Conservation (phyloP, 1,140 invertebrate species). For the Saccostrea glomerata region DNA sequence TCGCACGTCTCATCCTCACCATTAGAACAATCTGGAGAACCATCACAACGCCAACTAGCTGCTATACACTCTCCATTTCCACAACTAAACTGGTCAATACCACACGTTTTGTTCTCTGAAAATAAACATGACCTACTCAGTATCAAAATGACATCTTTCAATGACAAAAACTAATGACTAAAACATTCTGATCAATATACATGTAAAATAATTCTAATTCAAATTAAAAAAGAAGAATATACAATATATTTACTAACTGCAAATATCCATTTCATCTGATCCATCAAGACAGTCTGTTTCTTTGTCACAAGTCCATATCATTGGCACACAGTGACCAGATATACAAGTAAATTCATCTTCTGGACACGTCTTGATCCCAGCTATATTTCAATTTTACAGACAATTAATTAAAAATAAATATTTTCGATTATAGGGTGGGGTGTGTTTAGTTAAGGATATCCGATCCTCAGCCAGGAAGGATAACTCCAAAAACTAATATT, state of each 20-base stretch:
- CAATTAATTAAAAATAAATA: too few relatives aligned
- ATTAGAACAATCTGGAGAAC: constrained; percentile 76
- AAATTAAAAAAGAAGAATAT: not conserved
- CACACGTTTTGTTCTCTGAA: constrained; percentile 45
- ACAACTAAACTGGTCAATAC: constrained; percentile 81
- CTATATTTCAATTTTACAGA: not conserved
- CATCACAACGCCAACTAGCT: constrained; percentile 83
- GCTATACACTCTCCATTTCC: constrained; percentile 78
- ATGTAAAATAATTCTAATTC: not conserved
- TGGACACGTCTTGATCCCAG: constrained; percentile 45
- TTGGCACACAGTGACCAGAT: constrained; percentile 92
- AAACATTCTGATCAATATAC: not conserved
- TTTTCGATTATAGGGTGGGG: too few relatives aligned
- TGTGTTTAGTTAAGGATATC: too few relatives aligned
- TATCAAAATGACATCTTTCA: not conserved
- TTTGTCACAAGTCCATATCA: constrained; percentile 93
- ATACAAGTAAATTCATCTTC: constrained; percentile 79
- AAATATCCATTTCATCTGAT: constrained; percentile 88
- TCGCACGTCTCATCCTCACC: constrained; percentile 82
- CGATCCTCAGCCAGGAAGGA: too few relatives aligned
- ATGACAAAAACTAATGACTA: not conserved
- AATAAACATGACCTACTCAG: not conserved
- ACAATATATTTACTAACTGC: constrained; percentile 66
- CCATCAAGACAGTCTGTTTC: constrained; percentile 89
- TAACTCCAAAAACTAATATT: too few relatives aligned